Percentiles rank a stretch among this genome's conserved stretches.
Conservation (phyloP, 2,888 invertebrate species). For the Parasteatoda lunata region DNA sequence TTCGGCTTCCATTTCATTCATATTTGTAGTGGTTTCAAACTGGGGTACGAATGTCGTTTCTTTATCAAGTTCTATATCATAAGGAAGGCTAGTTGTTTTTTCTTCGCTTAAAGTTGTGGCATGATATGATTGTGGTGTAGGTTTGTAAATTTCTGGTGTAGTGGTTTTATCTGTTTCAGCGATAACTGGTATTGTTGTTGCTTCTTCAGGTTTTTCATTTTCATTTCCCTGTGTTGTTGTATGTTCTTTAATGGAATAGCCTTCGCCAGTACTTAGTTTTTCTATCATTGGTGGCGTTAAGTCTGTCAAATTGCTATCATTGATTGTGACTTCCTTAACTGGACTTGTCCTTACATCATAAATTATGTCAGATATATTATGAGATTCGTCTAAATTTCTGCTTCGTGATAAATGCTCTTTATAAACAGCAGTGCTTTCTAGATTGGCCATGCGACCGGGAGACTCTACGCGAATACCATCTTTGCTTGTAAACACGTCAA, state of each 20-base stretch:
- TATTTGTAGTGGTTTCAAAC: background rate
- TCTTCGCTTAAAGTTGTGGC: too few relatives aligned
- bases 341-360: constrained; percentile 13
- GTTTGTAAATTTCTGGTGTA: too few relatives aligned
- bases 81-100: too few relatives aligned
- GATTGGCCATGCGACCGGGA: background rate
- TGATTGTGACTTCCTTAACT: background rate
- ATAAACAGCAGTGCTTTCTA: constrained; percentile 17
- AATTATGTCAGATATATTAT: constrained; percentile 20
- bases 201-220: background rate
- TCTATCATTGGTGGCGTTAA: too few relatives aligned
- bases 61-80: too few relatives aligned
- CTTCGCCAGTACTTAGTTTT: too few relatives aligned
- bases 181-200: background rate
- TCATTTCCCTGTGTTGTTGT: too few relatives aligned
- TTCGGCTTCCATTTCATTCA: background rate
- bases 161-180: background rate
- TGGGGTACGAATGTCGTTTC: too few relatives aligned
- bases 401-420: constrained; percentile 24
- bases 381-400: constrained; percentile 21
- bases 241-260: too few relatives aligned
- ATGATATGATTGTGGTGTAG: too few relatives aligned
- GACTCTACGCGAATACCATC: constrained; percentile 29
- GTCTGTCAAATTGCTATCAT: background rate
- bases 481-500: constrained; percentile 31